Evolutionary conservation across 2,888 invertebrate genomes (phyloP), one percentile per base, ranked within the genome.

Genomic region (Agrochola circellaris): DNA sequence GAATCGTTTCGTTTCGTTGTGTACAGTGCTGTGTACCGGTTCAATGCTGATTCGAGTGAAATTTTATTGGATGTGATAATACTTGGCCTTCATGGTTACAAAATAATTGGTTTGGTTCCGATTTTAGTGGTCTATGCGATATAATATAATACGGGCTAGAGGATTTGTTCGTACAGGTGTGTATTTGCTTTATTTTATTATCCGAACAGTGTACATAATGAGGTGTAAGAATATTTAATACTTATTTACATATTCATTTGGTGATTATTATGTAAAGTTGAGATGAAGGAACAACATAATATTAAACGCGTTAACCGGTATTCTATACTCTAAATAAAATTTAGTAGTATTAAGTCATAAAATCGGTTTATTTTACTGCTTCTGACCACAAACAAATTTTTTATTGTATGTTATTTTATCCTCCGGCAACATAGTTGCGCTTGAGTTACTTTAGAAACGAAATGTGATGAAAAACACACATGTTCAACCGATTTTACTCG

Each of bases 1-100:
- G 45, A 73, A 77, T 65, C 45, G 56, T 26, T 62, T 30, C 56
- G 20, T 68, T 62, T 72, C 23, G 26, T 81, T 45, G 45, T 64
- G 56, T 69, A 56, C 30, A 34, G 77, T 64, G 56, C 61, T 13
- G 45, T 72, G 66, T 48, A 42, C 20, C 23, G 48, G 58, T 20
- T 48, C 23, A 73, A 75, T 38, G 61, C 30, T 65, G 67, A 77
- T 60, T 48, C 23, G 34, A 81, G 87, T 80, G 83, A 86, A 86
- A 83, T 86, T 85, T 80, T 71, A 86, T 82, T 80, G 77, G 54
- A 72, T 79, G 82, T 83, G 83, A 79, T 86, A 82, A 79, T 76
- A 79, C 61, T 66, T 38, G 76, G 42, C 80, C 72, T 82, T 85
- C 81, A 75, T 71, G 74, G 74, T 69, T 78, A 79, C 69, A 17